Evolutionary conservation across 2,888 invertebrate genomes (phyloP).

Genomic region (Chironomus riparius): DNA sequence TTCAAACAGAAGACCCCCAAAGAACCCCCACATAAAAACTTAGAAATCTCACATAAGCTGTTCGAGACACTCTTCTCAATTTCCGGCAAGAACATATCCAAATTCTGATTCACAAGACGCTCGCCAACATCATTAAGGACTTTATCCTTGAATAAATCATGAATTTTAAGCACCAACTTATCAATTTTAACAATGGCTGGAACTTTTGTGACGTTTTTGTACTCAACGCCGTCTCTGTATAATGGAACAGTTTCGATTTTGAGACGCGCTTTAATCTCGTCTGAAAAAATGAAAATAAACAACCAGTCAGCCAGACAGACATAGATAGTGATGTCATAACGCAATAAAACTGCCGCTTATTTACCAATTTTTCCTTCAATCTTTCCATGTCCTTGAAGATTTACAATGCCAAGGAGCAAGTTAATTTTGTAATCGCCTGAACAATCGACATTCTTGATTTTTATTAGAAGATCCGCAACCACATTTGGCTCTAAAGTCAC

Average conservation of each 20-base stretch:
- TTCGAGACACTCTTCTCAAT: conserved; percentile 2
- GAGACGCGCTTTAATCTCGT: background rate
- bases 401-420: background rate
- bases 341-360: background rate
- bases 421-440: background rate
- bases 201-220: background rate
- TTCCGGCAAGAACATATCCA: conserved; percentile 1
- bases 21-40: background rate
- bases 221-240: conserved; percentile 13
- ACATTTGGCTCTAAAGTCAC: background rate
- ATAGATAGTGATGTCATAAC: background rate
- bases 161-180: background rate
- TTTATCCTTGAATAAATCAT: conserved; percentile 27
- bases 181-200: background rate
- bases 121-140: conserved; percentile 21
- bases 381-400: conserved; percentile 17
- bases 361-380: background rate
- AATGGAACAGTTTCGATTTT: background rate
- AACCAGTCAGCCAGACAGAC: background rate
- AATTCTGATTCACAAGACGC: conserved; percentile 19
- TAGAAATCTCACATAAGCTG: background rate
- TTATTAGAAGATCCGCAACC: background rate
- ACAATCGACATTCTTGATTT: background rate
- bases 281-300: background rate
- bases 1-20: background rate